Base-by-base conservation (phyloP, 2,113 vertebrate genomes). In the Prunella fulvescens region DNA sequence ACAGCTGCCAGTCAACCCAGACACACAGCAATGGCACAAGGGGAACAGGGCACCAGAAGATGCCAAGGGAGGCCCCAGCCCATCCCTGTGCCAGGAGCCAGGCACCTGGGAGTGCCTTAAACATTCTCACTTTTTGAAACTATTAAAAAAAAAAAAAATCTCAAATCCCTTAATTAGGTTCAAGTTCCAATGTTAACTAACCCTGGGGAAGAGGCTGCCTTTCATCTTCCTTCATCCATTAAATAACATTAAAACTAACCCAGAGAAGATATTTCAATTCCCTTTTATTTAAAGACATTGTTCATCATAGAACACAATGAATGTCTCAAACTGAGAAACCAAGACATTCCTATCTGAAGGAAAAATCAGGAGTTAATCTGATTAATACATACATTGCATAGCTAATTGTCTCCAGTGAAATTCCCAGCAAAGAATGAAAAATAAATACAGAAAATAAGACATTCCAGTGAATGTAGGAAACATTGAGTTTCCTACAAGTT, bases 331-430 rank as follows among this genome's bases (percentile, higher is more conserved):
- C 0, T 10, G 24, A 79, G 42, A 71, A 67, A 73, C 42, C 29
- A 66, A 69, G 9, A 11, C 64, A 77, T 44, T 83, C 40, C 22
- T 25, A 69, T 28, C 54, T 13, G 22, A 44, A 66, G 54, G 28
- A 53, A 81, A 92, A 92, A 61, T 33, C 60, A 48, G 45, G 66
- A 78, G 12, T 51, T 84, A 56, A 78, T 78, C 91, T 76, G 45
- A 81, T 57, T 51, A 60, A 51, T 47, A 7, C 8, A 37, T 15
- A 29, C 6, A 37, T 8, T 60, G 44, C 25, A 50, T 3, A 47
- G 37, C 11, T 81, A 48, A n/a, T 39, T 78, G 22, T 60, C 58
- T 33, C n/a, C 39, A 67, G 7, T 20, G 65, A 73, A 81, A 66
- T 48, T 33, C 24, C 45, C 65, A 64, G 44, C 29, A 77, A 48